Conservation (phyloP, 2,888 invertebrate genomes). For the Xestoiulus laeticollis region DNA sequence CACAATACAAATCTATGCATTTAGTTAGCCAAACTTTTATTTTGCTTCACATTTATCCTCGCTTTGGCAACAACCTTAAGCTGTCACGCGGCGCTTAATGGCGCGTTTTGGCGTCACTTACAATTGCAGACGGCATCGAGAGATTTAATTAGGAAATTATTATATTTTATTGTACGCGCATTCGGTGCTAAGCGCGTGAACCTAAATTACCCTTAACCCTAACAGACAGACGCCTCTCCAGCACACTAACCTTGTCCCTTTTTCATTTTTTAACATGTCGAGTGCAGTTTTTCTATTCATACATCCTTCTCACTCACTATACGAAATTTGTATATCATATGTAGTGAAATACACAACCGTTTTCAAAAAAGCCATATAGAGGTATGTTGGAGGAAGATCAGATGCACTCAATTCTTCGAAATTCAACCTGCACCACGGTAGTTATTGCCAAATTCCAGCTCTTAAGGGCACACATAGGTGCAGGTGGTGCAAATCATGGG, state of each 20-base stretch:
- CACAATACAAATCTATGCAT: no score
- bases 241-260: slow-evolving; percentile 8
- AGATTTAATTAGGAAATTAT: slow-evolving; percentile 31
- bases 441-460: no score
- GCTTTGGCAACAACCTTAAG: slow-evolving; percentile 22
- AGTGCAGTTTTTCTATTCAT: neutral
- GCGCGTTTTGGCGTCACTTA: neutral
- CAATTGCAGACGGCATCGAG: slow-evolving; percentile 32
- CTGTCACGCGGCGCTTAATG: slow-evolving; percentile 21
- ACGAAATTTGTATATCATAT: no score
- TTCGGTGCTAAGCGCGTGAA: slow-evolving; percentile 14
- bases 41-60: neutral
- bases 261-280: neutral
- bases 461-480: no score
- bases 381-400: no score
- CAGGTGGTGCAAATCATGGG: no score
- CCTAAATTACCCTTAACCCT: slow-evolving; percentile 32
- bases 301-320: neutral
- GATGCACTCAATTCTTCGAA: no score
- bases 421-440: no score
- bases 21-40: neutral
- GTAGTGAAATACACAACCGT: no score
- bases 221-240: slow-evolving; percentile 18
- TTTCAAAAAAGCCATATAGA: no score
- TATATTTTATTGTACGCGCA: slow-evolving; percentile 32